A percentile compares a stretch with the other conserved stretches of the same genome.
Evolutionary conservation across 37 sponge, comb jelly and placozoan species (phyloP).

Genomic region (Ianthella basta): DNA sequence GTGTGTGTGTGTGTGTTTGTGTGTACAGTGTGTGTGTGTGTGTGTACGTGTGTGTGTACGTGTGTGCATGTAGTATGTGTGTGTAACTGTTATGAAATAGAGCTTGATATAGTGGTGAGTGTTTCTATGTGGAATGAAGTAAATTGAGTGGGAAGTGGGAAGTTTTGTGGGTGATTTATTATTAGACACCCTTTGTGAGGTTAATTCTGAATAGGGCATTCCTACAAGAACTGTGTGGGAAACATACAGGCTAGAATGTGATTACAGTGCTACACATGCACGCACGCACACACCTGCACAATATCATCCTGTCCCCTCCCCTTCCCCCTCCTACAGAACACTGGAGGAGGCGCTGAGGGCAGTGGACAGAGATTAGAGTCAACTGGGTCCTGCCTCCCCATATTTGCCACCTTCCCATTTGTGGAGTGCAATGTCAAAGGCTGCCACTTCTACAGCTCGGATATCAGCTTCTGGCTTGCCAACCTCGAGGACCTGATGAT

Average conservation of each 20-base stretch:
- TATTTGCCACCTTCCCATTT: conserved; percentile 8
- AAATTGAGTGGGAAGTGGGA: too few species aligned
- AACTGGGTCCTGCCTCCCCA: conserved; percentile 20
- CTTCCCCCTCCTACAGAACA: conserved; percentile 1
- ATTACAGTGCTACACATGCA: too few species aligned
- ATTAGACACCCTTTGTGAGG: too few species aligned
- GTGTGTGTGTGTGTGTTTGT: conserved; percentile 29
- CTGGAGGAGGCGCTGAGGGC: conserved; percentile 33
- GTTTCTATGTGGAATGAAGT: too few species aligned
- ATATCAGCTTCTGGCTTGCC: conserved; percentile 33
- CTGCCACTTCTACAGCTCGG: conserved; percentile 12
- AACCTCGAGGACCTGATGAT: not conserved
- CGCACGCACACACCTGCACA: too few species aligned
- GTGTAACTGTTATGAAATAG: conserved; percentile 1
- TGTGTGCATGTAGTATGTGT: conserved; percentile 28
- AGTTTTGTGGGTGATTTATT: too few species aligned
- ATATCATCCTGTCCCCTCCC: too few species aligned
- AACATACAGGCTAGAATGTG: too few species aligned
- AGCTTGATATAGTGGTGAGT: too few species aligned
- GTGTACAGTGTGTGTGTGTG: conserved; percentile 20
- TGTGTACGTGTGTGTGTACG: conserved; percentile 44
- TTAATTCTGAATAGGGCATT: too few species aligned
- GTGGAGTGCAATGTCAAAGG: conserved; percentile 35
- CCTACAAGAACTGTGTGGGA: too few species aligned
- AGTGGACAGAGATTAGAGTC: conserved; percentile 34